Conservation (phyloP, 1,140 invertebrate species). For the Periplaneta americana region DNA sequence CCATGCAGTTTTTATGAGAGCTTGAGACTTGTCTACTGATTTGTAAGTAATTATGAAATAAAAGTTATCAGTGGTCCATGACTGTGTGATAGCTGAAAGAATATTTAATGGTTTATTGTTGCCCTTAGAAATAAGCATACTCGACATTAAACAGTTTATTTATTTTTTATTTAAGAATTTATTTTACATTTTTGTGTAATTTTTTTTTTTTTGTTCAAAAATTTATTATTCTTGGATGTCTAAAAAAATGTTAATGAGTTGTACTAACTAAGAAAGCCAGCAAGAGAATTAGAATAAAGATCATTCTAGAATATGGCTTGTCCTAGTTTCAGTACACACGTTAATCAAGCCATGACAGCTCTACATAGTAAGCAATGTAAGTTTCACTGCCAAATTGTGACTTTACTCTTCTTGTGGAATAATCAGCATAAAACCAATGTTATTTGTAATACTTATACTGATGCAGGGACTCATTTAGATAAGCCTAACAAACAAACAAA, state of each 20-base stretch:
- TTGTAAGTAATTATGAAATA: not conserved
- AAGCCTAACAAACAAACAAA: no score
- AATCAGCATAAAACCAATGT: not conserved
- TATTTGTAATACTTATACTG: not conserved
- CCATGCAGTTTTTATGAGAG: not conserved
- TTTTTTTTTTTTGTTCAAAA: not conserved
- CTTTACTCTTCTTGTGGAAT: not conserved
- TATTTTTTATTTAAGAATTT: not conserved
- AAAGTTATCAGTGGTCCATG: not conserved
- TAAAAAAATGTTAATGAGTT: not conserved
- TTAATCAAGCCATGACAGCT: not conserved
- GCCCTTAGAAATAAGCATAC: not conserved
- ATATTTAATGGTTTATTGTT: not conserved
- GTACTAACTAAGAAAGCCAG: not conserved
- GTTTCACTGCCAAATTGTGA: not conserved
- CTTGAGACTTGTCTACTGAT: not conserved
- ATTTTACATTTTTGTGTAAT: not conserved
- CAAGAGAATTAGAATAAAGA: not conserved
- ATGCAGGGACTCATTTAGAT: no score
- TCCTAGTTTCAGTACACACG: not conserved
- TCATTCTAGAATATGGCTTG: not conserved
- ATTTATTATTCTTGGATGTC: not conserved
- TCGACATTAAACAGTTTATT: not conserved
- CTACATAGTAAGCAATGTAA: not conserved
- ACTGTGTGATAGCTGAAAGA: not conserved